These are phyloP conservation scores for Palythoa grandiflora DNA, from an alignment of 92 coral and sea anemone species.

Conservation along the genomic window DNA sequence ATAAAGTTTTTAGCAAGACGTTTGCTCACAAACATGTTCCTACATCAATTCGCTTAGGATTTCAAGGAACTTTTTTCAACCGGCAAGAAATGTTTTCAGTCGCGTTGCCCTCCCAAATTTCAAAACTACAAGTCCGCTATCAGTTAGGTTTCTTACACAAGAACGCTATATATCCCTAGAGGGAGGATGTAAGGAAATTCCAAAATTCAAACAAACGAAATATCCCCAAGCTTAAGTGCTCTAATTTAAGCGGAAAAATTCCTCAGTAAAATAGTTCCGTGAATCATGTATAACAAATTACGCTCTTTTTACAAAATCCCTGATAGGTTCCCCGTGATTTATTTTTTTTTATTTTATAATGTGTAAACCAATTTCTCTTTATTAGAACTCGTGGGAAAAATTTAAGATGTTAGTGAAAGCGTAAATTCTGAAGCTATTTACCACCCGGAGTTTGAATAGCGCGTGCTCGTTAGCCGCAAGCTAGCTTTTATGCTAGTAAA, in stretches of 20 bases:
- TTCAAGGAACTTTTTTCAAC: neutral
- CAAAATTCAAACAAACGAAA: slow-evolving; percentile 11
- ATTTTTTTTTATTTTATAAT: neutral
- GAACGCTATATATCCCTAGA: slow-evolving; percentile 30
- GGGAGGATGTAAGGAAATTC: slow-evolving; percentile 26
- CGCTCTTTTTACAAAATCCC: slow-evolving; percentile 16
- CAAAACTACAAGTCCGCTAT: neutral
- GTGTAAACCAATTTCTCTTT: neutral
- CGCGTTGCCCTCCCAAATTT: neutral
- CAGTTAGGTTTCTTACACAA: slow-evolving; percentile 15
- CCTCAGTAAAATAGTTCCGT: slow-evolving; percentile 37
- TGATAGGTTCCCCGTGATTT: slow-evolving; percentile 1
- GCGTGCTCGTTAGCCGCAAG: slow-evolving; percentile 49
- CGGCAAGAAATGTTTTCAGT: neutral
- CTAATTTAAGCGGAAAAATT: slow-evolving; percentile 48
- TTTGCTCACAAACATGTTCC: neutral
- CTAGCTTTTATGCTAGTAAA: slow-evolving; percentile 45
- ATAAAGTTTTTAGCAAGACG: neutral
- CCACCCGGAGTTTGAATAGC: slow-evolving; percentile 40
- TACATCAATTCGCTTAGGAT: neutral
- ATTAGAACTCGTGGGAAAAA: slow-evolving; percentile 47
- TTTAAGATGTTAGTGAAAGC: slow-evolving; percentile 29
- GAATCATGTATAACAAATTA: slow-evolving; percentile 23
- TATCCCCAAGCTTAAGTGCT: slow-evolving; percentile 30
- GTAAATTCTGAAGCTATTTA: slow-evolving; percentile 41